Percentiles rank a stretch among this genome's conserved stretches.
phyloP scores from a whole-genome alignment of 2,888 invertebrate species.

The Harpalus rufipes region DNA sequence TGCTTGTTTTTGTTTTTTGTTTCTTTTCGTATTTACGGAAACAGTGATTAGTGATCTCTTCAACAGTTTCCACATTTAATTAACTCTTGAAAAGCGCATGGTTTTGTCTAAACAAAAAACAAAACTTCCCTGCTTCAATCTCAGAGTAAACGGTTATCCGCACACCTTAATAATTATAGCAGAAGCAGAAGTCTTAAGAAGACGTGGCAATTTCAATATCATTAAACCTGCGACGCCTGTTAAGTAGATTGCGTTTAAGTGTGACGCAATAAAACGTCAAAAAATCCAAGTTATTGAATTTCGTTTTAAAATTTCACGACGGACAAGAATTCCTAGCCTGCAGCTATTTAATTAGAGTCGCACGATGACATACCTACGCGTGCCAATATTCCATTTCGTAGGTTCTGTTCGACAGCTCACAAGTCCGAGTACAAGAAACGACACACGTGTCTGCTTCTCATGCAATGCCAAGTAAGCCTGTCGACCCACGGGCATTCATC shows the following conservation, averaged over 20 bases:
- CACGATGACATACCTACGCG: slow-evolving; percentile 46
- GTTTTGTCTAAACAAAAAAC: not conserved
- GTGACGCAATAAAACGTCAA: slow-evolving; percentile 34
- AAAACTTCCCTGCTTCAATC: not conserved
- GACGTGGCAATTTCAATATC: slow-evolving; percentile 40
- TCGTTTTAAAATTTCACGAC: slow-evolving; percentile 50
- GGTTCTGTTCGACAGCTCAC: slow-evolving; percentile 3
- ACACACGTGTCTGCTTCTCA: not conserved
- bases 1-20: not conserved
- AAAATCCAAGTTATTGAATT: slow-evolving; percentile 56
- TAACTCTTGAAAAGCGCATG: not conserved
- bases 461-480: not conserved
- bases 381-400: slow-evolving; percentile 42
- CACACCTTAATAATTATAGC: not conserved
- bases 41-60: not conserved
- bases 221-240: slow-evolving; percentile 13
- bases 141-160: not conserved
- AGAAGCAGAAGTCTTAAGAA: not conserved
- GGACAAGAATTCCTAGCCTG: slow-evolving; percentile 30
- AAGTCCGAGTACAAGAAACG: not conserved
- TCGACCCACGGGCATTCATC: not conserved
- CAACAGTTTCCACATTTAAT: not conserved
- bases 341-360: slow-evolving; percentile 58
- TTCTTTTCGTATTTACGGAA: not conserved
- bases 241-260: slow-evolving; percentile 31